Base-by-base conservation (phyloP, 2,797 vertebrate genomes). In the Tokudaia tokunoshimensis region DNA sequence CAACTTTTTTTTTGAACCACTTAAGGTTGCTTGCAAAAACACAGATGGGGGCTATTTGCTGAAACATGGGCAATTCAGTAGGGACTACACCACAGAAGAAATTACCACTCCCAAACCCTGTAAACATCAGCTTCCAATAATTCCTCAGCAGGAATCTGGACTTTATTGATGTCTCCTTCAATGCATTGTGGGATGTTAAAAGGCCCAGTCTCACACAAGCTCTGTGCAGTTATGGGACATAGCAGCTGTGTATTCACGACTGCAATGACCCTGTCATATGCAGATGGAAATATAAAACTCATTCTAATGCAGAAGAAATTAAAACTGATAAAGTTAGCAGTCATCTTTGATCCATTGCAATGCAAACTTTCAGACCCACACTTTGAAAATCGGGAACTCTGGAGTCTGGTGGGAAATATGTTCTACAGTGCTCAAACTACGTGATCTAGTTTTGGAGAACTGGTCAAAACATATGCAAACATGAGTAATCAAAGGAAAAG, bases 401-500 rank as follows among this genome's bases (percentile, higher is more conserved):
- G 55, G n/a, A 47, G 13, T 5, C 52, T 15, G 41, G 41, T 47
- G 24, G 50, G 29, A n/a, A 14, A 61, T 63, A 24, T 94, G 11
- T 89, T 94, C 22, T 80, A 72, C n/a, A 34, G n/a, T 17, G 57
- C 41, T 59, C 52, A 61, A 90, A 92, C 24, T 61, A 10, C 15
- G 76, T 67, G 59, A 63, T 13, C 37, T 84, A 37, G 7, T 41
- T 94, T 92, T 52, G 1, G 83, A 94, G 19, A 95, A 63, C 6
- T 91, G 63, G 17, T 70, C 93, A 79, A 90, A 96, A 85, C 61
- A 44, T 24, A 44, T 78, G 22, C 15, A 55, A 55, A 85, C 78
- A 85, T 11, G 6, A 80, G 20, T 37, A 87, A 96, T n/a, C 72
- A 80, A 91, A 91, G 59, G 22, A 82, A 92, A 96, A 92, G 50